Evolutionary conservation across 37 sponge, comb jelly and placozoan genomes (phyloP).

Genomic region (Aphrocallistes beatrix): DNA sequence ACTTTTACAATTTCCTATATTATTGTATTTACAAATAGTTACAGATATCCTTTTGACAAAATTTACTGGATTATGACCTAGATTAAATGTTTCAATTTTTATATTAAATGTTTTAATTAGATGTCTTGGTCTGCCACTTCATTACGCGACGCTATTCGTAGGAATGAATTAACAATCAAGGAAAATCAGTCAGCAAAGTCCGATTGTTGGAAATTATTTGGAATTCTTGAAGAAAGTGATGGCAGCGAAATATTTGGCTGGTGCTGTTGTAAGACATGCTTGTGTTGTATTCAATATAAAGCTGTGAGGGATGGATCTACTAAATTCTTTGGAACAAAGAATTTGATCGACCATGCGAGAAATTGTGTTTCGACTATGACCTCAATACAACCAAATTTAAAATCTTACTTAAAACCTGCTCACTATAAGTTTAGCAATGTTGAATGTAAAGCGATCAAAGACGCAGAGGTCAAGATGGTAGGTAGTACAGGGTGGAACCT

Average conservation of each 20-base stretch:
- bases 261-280: background rate
- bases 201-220: background rate
- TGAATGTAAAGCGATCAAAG: background rate
- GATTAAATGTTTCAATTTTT: too few relatives aligned
- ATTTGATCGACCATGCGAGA: background rate
- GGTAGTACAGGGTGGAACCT: background rate
- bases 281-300: background rate
- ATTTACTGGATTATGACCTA: too few relatives aligned
- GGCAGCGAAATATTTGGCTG: background rate
- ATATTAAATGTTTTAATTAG: too few relatives aligned
- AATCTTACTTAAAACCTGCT: background rate
- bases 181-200: background rate
- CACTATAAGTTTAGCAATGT: background rate
- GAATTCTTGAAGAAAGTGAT: background rate
- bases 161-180: background rate
- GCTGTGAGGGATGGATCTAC: background rate
- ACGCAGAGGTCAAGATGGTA: background rate
- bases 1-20: too few relatives aligned
- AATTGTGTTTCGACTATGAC: background rate
- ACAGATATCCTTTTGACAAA: too few relatives aligned
- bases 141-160: background rate
- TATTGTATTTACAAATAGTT: too few relatives aligned
- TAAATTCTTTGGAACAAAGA: background rate
- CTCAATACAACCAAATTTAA: background rate
- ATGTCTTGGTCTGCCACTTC: too few relatives aligned